A percentile compares a stretch with the other conserved stretches of the same genome.
These are phyloP conservation scores for Prunella fulvescens DNA, from an alignment of 2,113 vertebrate species.

Conservation along the genomic window DNA sequence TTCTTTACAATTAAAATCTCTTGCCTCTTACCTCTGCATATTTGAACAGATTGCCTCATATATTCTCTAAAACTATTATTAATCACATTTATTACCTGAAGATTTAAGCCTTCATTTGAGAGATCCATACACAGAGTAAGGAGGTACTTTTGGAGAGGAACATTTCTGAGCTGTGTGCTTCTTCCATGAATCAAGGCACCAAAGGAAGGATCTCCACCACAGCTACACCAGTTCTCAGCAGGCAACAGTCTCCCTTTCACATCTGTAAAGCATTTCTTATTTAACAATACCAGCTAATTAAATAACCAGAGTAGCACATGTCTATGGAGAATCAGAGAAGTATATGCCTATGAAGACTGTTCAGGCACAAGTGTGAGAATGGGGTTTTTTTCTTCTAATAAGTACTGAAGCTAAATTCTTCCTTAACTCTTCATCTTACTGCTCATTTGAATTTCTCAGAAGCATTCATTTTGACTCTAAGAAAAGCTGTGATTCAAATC, in stretches of 20 bases:
- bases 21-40: background rate
- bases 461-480: background rate
- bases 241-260: background rate
- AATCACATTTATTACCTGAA: background rate
- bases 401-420: background rate
- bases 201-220: background rate
- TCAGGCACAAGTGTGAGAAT: background rate
- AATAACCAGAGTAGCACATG: constrained; percentile 10
- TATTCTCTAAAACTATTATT: background rate
- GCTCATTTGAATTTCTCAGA: constrained; percentile 25
- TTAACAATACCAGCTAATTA: constrained; percentile 34
- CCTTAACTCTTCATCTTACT: constrained; percentile 30
- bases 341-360: background rate
- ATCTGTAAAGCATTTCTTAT: background rate
- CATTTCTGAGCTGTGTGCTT: background rate
- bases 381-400: background rate
- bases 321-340: background rate
- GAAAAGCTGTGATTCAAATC: background rate
- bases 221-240: background rate
- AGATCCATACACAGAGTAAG: background rate
- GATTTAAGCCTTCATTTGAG: background rate
- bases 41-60: background rate
- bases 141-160: background rate
- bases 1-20: background rate
- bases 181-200: background rate